These are phyloP conservation scores for Mustelus asterias DNA, from an alignment of 2,113 vertebrate genomes.

Conservation along the genomic window DNA sequence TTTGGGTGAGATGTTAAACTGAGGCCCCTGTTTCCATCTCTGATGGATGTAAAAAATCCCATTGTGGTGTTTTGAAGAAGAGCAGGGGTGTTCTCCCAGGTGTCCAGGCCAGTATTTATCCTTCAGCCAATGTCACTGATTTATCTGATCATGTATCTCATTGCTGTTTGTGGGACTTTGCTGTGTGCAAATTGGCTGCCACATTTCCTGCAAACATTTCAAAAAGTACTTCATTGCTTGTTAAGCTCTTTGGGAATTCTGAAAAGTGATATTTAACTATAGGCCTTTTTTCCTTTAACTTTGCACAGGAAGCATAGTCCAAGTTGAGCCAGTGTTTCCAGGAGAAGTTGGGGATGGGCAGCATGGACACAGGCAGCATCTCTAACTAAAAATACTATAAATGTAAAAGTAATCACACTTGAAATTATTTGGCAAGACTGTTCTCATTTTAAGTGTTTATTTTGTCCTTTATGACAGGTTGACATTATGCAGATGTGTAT, in stretches of 20 bases:
- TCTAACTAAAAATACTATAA: background rate
- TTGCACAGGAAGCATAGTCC: background rate
- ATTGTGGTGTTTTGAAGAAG: background rate
- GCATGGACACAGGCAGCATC: background rate
- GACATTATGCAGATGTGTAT: constrained; percentile 96
- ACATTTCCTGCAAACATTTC: background rate
- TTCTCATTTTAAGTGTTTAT: background rate
- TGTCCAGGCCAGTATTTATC: background rate
- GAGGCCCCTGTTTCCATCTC: background rate
- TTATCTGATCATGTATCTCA: background rate
- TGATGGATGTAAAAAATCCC: background rate
- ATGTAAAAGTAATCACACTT: background rate
- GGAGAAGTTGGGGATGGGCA: background rate
- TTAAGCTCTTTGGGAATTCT: background rate
- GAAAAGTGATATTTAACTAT: background rate
- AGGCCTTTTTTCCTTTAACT: background rate
- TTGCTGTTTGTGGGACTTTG: background rate
- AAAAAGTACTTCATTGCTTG: background rate
- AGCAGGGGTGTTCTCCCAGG: background rate
- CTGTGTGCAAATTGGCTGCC: background rate
- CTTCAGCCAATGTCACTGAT: background rate
- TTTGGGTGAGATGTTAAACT: background rate
- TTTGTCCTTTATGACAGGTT: constrained; percentile 60
- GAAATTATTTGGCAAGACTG: background rate
- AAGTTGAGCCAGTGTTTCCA: background rate